Evolutionary conservation across 2,888 invertebrate species (phyloP).

Genomic region (Nomada fabriciana): DNA sequence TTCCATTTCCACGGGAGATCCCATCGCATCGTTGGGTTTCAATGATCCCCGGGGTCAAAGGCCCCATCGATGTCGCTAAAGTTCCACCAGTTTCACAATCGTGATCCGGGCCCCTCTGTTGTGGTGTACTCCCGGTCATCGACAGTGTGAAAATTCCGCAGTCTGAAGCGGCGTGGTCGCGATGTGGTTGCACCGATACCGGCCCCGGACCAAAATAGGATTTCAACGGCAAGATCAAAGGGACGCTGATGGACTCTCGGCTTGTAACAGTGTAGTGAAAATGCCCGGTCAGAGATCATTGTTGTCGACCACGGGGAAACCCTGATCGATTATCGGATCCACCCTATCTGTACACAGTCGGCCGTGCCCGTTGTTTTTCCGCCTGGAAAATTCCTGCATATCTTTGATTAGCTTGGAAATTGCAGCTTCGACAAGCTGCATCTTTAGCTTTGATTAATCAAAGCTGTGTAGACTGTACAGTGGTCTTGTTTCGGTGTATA

Average conservation of each 20-base stretch:
- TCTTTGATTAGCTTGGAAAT: neutral
- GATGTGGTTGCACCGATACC: constrained; percentile 38
- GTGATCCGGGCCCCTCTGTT: constrained; percentile 16
- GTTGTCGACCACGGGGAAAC: constrained; percentile 26
- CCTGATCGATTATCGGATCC: constrained; percentile 44
- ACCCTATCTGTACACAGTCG: neutral
- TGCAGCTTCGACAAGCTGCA: neutral
- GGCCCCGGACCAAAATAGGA: constrained; percentile 41
- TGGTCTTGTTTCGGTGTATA: neutral
- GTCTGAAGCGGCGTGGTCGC: constrained; percentile 38
- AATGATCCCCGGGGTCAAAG: constrained; percentile 38
- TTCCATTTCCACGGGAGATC: neutral
- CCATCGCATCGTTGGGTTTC: neutral
- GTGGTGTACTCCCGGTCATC: constrained; percentile 32
- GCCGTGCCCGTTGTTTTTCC: neutral
- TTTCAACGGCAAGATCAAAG: constrained; percentile 61
- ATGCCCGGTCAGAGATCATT: constrained; percentile 46
- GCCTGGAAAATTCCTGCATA: neutral
- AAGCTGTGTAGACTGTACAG: neutral
- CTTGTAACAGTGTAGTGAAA: constrained; percentile 20
- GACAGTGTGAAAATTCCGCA: constrained; percentile 55
- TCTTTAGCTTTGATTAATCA: neutral
- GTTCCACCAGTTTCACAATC: constrained; percentile 29
- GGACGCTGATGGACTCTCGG: constrained; percentile 32
- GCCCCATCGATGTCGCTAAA: constrained; percentile 34